phyloP scores from a whole-genome alignment of 2,797 vertebrate genomes.

The Rhinella marina region DNA sequence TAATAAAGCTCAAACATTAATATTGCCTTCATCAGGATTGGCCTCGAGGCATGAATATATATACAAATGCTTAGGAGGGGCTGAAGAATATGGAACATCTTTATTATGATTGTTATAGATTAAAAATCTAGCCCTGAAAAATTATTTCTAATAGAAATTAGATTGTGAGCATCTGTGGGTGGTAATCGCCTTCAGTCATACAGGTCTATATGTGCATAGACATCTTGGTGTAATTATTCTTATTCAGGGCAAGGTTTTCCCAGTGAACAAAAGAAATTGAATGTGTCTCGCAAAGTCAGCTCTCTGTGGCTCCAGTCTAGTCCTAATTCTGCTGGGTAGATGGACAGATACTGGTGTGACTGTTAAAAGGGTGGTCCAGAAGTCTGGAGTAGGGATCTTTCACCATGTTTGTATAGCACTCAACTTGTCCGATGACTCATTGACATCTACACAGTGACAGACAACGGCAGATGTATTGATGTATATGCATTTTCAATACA shows the following conservation, averaged over 20 bases:
- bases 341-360: background rate
- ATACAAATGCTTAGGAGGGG: slow-evolving; percentile 49
- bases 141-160: slow-evolving; percentile 39
- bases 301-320: background rate
- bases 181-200: slow-evolving; percentile 18
- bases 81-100: slow-evolving; percentile 4
- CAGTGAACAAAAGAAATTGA: slow-evolving; percentile 10
- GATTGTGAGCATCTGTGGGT: slow-evolving; percentile 52
- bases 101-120: slow-evolving; percentile 47
- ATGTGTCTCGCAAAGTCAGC: background rate
- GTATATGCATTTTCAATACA: too few species aligned
- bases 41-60: slow-evolving; percentile 54
- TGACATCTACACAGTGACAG: too few species aligned
- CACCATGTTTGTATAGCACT: too few species aligned
- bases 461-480: too few species aligned
- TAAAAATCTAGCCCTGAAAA: slow-evolving; percentile 46
- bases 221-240: slow-evolving; percentile 8
- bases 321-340: slow-evolving; percentile 7
- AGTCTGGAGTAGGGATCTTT: too few species aligned
- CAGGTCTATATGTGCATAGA: background rate
- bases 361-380: background rate
- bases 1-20: slow-evolving; percentile 62
- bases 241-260: background rate
- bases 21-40: slow-evolving; percentile 58
- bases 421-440: too few species aligned